Base-by-base conservation (phyloP, 2,888 invertebrate species). In the Phyllotreta striolata region DNA sequence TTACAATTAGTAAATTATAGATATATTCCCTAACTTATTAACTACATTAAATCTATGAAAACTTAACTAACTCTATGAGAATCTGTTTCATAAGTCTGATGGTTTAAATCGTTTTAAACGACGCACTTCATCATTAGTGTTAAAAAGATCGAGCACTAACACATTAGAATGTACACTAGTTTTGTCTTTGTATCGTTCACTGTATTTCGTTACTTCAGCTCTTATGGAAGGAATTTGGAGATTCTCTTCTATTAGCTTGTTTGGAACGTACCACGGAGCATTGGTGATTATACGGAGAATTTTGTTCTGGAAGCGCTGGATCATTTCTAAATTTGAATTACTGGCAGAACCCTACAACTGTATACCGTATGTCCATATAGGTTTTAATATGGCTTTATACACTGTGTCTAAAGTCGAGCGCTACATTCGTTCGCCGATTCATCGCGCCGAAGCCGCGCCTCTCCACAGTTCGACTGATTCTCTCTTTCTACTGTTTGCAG, bases 301-400 rank as follows among this genome's bases (percentile, higher is more conserved):
- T n/a, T n/a, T n/a, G n/a, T n/a, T n/a, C n/a, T n/a, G n/a, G n/a
- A n/a, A n/a, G n/a, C n/a, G n/a, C n/a, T n/a, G n/a, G n/a, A n/a
- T n/a, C n/a, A n/a, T n/a, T n/a, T n/a, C n/a, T n/a, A n/a, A n/a
- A n/a, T n/a, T n/a, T n/a, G n/a, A n/a, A 39, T 8, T 39, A 7
- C 6, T 39, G 8, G 39, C 39, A 39, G 39, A 39, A 39, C 39
- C 39, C 39, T 8, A 39, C 39, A 39, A 39, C 8, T 39, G 13
- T 8, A 46, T 12, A 12, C n/a, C n/a, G 12, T 46, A 12, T n/a
- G 46, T 46, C 13, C 13, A 46, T 12, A 12, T 46, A n/a, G 46
- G 13, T 46, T 46, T 46, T n/a, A 46, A n/a, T 39, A 39, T 39
- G 39, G 39, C 7, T 39, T 39, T 39, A 39, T 39, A 39, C 8